Evolutionary conservation across 1,140 invertebrate species (phyloP), one percentile per base, ranked within the genome.

Genomic region (Orius insidiosus): DNA sequence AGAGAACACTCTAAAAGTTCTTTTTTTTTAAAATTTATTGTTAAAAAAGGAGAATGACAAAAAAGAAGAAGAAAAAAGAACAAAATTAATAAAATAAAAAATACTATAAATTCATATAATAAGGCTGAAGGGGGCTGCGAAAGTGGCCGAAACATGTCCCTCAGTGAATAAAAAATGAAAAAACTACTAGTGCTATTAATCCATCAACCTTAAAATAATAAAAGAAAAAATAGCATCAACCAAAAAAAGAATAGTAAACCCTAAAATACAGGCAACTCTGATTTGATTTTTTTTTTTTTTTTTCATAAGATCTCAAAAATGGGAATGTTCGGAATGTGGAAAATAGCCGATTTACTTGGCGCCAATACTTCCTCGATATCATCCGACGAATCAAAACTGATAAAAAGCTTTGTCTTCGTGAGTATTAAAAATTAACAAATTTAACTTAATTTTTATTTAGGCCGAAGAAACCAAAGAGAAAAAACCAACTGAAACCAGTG

Each of bases 311-410:
- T 77, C 75, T 2, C 57, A 60, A 37, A 60, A 51, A 37, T 78
- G 72, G 72, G 59, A 64, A 32, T 79, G 75, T 56, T 50, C 63
- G 9, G 60, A 61, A 13, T 78, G 75, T 67, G 76, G 76, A 6
- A 64, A 52, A 68, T 70, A 47, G 51, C 60, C 11, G 56, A 61
- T 19, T 63, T 69, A 11, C 55, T 75, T 5, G 52, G 63, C 13
- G 59, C 62, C 45, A 24, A 51, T 6, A 45, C 46, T 24, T 61
- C 58, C 48, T 60, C 62, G 18, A 61, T 66, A 7, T 63, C 64
- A 2, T 58, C 63, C 48, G 65, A 65, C 42, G 66, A 68, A 49
- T 61, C 60, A 34, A 58, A 62, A 34, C 62, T 68, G 54, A 53
- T 69, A 3, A 58, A 63, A 30, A 66, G 61, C 30, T 64, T 67